Conservation (phyloP, 1,140 invertebrate species). For the Caerostris extrusa region DNA sequence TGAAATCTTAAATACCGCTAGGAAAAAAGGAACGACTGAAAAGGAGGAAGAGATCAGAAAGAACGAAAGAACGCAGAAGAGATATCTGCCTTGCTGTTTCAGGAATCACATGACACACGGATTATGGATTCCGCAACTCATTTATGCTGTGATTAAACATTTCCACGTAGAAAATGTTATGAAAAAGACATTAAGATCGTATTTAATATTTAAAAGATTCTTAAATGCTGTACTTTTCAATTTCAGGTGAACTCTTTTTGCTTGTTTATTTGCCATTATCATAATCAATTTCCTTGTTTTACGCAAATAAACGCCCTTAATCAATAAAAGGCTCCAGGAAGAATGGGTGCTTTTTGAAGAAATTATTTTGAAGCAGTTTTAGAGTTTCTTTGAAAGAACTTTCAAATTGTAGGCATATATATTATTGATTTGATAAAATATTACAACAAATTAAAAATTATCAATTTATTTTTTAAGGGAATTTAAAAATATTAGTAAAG, state of each 20-base stretch:
- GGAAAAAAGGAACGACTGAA: background rate
- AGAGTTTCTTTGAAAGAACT: background rate
- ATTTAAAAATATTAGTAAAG: no score
- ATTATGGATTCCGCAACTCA: constrained; percentile 54
- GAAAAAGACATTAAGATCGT: constrained; percentile 55
- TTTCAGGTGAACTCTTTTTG: background rate
- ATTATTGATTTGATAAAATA: background rate
- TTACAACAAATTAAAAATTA: background rate
- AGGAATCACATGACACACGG: constrained; percentile 6
- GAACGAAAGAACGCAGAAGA: constrained; percentile 22
- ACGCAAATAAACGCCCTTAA: background rate
- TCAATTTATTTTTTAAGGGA: no score
- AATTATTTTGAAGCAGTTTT: background rate
- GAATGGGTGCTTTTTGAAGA: background rate
- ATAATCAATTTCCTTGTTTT: constrained; percentile 14
- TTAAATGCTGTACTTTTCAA: constrained; percentile 9
- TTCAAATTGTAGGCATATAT: background rate
- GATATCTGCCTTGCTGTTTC: constrained; percentile 14
- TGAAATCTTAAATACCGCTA: constrained; percentile 77
- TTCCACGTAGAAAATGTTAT: background rate
- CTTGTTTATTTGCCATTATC: constrained; percentile 10
- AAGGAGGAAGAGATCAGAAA: constrained; percentile 44
- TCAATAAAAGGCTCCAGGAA: background rate
- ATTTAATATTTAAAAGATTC: constrained; percentile 45
- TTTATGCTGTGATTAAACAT: constrained; percentile 53